Base-by-base conservation (phyloP, 2,888 invertebrate genomes). In the Caenorhabditis sp. region DNA sequence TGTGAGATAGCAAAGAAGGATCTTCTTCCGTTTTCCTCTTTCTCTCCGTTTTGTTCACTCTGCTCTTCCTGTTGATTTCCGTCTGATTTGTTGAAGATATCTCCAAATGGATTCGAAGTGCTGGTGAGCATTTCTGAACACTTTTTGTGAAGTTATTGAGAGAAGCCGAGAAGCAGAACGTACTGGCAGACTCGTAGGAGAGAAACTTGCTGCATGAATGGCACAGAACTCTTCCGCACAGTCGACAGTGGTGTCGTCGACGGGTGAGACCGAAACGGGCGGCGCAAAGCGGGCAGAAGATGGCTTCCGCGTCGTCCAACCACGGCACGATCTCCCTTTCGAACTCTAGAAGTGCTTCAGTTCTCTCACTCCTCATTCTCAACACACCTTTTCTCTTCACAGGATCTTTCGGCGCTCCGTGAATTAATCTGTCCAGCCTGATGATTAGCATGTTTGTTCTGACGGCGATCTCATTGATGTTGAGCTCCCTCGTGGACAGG, bases 361-460 rank as follows among this genome's bases (percentile, higher is more conserved):
- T n/a, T 26, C n/a, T 13, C 3, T 26, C 4, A 27, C 13, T 5
- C 11, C 24, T 9, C 8, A 27, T 7, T 5, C 15, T 20, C 7
- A 4, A 2, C 35, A 30, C 13, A 88, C 87, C 87, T 86, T 85
- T 90, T 50, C 90, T 81, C 75, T 90, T 90, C 22, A 85, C 85
- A 2, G 89, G 88, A 46, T 91, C 90, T 70, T 72, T 77, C 5
- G 95, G 94, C 90, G 94, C 92, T 89, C 94, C 93, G 83, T 93
- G 92, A 35, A 97, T 92, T 72, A 99, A 91, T 89, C 95, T 95
- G 90, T 96, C 95, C 83, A 99, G 91, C 83, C 98, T 92, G 89
- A 98, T 96, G 55, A 98, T 92, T 65, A 98, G 91, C 90, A 95
- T 96, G 90, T 99, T 99, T 1, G 96, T 97, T 91, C 97, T 95